Evolutionary conservation across 2,797 vertebrate genomes (phyloP), one percentile per base, ranked within the genome.

Genomic region (Myripristis jacobus): DNA sequence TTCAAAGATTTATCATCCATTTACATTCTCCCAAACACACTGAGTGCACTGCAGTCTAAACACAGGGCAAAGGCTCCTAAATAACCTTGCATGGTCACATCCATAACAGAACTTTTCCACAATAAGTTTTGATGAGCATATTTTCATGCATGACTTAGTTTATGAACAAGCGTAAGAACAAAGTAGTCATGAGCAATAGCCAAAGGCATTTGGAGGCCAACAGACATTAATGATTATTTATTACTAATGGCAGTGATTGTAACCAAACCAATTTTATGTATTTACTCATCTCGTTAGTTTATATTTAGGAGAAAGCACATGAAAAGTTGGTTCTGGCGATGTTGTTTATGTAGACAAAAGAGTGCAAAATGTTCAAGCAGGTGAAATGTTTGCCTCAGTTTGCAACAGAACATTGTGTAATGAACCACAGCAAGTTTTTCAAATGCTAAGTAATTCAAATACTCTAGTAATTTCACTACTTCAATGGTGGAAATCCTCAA

Each of bases 11-110:
- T 88, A 93, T 91, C 67, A 77, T 78, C 80, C 77, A 90, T 93
- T 94, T 93, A 89, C 74, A 79, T 77, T 87, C 56, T 83, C 84
- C 88, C 75, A 87, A 78, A 88, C 83, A 92, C 77, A 84, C 81
- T 81, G 77, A 73, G 43, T 79, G 71, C 75, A 78, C 12, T 61
- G 43, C 13, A 82, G 76, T 89, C 73, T 89, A 92, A 92, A 92
- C 79, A 87, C 75, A 68, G 59, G 51, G 47, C 71, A 83, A 72
- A 71, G 66, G 27, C 57, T 65, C 72, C 73, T 70, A 65, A 84
- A 88, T 75, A 79, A 84, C 76, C 74, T 58, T 78, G 80, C 86
- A 81, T 66, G 44, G 73, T 81, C 69, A 62, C 80, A 75, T 73
- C 51, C 1, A 82, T 80, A 51, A 38, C 36, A 44, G 34, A 76